phyloP scores from a whole-genome alignment of 2,888 invertebrate species.

The Lissocephala sabroskyi region DNA sequence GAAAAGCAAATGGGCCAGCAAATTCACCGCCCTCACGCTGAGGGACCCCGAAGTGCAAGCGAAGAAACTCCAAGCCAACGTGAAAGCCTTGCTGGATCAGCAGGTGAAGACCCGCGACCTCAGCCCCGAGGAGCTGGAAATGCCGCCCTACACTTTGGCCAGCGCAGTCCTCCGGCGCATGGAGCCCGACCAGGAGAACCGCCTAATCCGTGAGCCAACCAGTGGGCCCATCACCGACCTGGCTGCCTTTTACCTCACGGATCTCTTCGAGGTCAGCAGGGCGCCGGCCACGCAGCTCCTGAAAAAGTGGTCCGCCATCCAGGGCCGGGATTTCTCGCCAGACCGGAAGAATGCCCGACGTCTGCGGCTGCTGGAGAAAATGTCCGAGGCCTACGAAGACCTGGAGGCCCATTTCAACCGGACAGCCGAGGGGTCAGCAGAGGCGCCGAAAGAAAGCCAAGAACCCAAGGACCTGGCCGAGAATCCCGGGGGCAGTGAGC shows the following conservation, averaged over 20 bases:
- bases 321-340: slow-evolving; percentile 78
- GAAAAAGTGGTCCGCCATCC: slow-evolving; percentile 77
- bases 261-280: slow-evolving; percentile 72
- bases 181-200: neutral
- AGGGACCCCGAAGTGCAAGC: slow-evolving; percentile 56
- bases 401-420: slow-evolving; percentile 32
- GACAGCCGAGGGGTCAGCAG: too few relatives aligned
- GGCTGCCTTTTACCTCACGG: slow-evolving; percentile 73
- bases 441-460: too few relatives aligned
- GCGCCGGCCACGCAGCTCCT: slow-evolving; percentile 74
- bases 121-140: neutral
- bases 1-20: slow-evolving; percentile 69
- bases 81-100: slow-evolving; percentile 47
- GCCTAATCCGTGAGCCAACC: slow-evolving; percentile 29
- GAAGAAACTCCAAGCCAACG: slow-evolving; percentile 47
- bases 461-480: too few relatives aligned
- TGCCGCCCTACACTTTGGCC: slow-evolving; percentile 24
- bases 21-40: slow-evolving; percentile 68
- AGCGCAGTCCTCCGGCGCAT: slow-evolving; percentile 34
- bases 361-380: slow-evolving; percentile 11
- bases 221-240: slow-evolving; percentile 22
- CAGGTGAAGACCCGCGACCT: slow-evolving; percentile 32
- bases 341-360: slow-evolving; percentile 13
- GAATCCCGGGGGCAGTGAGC: slow-evolving; percentile 21
- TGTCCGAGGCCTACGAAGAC: slow-evolving; percentile 41